Conservation (phyloP, 1,140 invertebrate species). For the Lordiphosa mommai region DNA sequence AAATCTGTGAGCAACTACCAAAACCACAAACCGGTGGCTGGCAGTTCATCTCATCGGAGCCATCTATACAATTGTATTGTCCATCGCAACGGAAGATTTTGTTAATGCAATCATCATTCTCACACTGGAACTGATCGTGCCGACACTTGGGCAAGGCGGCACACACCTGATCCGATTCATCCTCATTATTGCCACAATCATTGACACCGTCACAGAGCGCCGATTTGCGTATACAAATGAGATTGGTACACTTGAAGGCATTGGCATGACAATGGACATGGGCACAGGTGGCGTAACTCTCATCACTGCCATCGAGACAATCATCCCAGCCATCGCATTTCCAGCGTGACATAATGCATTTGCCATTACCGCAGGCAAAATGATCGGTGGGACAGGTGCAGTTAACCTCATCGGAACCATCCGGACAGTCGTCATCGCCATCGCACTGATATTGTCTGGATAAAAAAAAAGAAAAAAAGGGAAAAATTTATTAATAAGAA, state of each 20-base stretch:
- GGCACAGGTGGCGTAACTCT: constrained; percentile 88
- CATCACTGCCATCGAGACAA: constrained; percentile 92
- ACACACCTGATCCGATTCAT: constrained; percentile 83
- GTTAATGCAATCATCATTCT: constrained; percentile 87
- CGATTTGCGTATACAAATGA: constrained; percentile 84
- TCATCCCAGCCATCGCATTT: constrained; percentile 87
- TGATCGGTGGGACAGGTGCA: constrained; percentile 93
- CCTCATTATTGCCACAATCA: constrained; percentile 84
- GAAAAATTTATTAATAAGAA: too few relatives aligned
- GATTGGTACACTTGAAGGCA: constrained; percentile 81
- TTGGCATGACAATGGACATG: constrained; percentile 89
- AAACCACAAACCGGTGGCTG: constrained; percentile 88
- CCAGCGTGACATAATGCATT: constrained; percentile 94
- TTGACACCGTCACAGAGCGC: constrained; percentile 86
- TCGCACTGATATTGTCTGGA: constrained; percentile 70
- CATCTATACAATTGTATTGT: constrained; percentile 83
- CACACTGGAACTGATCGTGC: constrained; percentile 87
- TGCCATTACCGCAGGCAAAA: constrained; percentile 89
- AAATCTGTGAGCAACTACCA: constrained; percentile 88
- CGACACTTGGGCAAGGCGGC: constrained; percentile 84
- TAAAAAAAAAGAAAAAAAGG: not conserved
- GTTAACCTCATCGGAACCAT: constrained; percentile 93
- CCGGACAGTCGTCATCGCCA: constrained; percentile 94
- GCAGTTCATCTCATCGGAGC: constrained; percentile 83
- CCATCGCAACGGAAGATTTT: constrained; percentile 88